Conservation (phyloP, 2,797 vertebrate species). For the Cryptoblepharus egeriae region DNA sequence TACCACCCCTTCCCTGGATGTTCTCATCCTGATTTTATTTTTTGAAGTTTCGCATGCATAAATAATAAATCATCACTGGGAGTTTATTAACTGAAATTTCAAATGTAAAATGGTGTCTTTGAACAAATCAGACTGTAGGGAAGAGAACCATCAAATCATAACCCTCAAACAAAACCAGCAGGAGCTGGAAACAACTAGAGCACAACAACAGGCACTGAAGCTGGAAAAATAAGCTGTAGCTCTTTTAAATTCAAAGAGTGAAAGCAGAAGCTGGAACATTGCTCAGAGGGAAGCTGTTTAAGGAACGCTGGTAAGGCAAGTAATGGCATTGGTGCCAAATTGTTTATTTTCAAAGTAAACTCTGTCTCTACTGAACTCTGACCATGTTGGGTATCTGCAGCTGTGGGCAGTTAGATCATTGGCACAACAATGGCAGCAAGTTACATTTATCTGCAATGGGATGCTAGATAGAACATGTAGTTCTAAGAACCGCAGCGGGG, state of each 20-base stretch:
- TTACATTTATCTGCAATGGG: no score
- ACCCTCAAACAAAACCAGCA: background rate
- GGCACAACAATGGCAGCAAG: no score
- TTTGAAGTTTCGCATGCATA: constrained; percentile 7
- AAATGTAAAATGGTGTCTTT: background rate
- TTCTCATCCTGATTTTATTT: background rate
- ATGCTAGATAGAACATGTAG: no score
- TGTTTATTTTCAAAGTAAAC: no score
- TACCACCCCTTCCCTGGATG: constrained; percentile 7
- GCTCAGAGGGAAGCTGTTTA: background rate
- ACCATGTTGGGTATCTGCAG: no score
- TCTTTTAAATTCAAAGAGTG: background rate
- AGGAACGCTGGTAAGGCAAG: no score
- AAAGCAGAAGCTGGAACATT: background rate
- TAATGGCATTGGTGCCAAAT: no score
- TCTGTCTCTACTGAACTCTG: no score
- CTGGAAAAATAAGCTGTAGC: background rate
- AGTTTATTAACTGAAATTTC: background rate
- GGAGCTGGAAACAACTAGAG: no score
- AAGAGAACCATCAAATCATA: background rate
- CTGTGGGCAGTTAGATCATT: no score
- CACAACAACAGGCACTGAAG: background rate
- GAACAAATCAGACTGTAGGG: no score
- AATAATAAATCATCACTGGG: background rate
- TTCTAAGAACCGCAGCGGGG: no score